These are phyloP conservation scores for Drosophila meridiana DNA, from an alignment of 2,888 invertebrate species.

Conservation along the genomic window DNA sequence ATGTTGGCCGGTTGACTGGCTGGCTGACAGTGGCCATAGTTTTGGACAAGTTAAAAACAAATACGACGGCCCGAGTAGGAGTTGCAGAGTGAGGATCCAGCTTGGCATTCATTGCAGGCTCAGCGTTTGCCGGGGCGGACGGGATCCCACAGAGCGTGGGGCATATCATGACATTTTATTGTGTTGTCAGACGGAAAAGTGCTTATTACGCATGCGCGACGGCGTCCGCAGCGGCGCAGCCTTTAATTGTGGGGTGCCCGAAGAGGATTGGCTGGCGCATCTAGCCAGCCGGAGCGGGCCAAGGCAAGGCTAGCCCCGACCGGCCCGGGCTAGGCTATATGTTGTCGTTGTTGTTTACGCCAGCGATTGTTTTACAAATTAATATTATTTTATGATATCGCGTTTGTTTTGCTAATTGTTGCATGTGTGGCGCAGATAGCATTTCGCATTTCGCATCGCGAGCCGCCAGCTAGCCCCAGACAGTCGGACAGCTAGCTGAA, in stretches of 20 bases:
- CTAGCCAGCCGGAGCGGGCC: not conserved
- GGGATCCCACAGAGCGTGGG: constrained; percentile 78
- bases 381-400: constrained; percentile 81
- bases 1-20: constrained; percentile 18
- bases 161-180: constrained; percentile 85
- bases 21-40: constrained; percentile 65
- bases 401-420: constrained; percentile 82
- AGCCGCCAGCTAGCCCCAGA: constrained; percentile 42
- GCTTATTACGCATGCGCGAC: constrained; percentile 84
- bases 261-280: constrained; percentile 33
- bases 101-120: constrained; percentile 32
- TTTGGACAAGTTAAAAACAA: constrained; percentile 71
- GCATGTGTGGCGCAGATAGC: constrained; percentile 81
- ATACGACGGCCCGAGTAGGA: constrained; percentile 36
- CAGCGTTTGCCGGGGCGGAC: constrained; percentile 20
- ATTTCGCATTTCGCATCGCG: constrained; percentile 47
- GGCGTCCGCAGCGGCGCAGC: constrained; percentile 57
- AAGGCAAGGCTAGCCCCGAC: not conserved
- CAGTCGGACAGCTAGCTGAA: constrained; percentile 29
- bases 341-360: constrained; percentile 76
- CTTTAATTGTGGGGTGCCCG: constrained; percentile 74
- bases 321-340: constrained; percentile 3
- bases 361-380: constrained; percentile 80
- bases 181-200: constrained; percentile 84
- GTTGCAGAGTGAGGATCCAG: constrained; percentile 5